Evolutionary conservation across 1,140 invertebrate species (phyloP).

Genomic region (Danaus melanippus): DNA sequence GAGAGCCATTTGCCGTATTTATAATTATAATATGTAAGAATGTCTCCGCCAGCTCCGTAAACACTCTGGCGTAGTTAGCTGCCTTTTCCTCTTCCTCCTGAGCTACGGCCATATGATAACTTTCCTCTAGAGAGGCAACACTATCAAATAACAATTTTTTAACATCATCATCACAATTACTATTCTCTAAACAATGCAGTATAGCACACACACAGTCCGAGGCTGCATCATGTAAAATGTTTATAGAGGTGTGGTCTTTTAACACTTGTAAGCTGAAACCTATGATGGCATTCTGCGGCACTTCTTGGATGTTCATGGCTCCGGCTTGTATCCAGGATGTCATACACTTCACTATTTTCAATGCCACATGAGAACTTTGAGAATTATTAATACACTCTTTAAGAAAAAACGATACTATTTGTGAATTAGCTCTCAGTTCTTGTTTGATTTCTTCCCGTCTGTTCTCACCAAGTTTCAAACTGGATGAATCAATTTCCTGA

Average conservation of each 20-base stretch:
- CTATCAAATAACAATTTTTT: conserved; percentile 87
- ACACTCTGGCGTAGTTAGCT: conserved; percentile 94
- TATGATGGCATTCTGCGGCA: conserved; percentile 79
- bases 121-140: conserved; percentile 85
- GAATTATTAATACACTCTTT: conserved; percentile 79
- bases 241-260: conserved; percentile 75
- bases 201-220: conserved; percentile 93
- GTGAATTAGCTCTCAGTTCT: conserved; percentile 80
- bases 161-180: conserved; percentile 77
- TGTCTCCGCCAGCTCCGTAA: conserved; percentile 94
- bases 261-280: conserved; percentile 80
- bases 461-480: conserved; percentile 91
- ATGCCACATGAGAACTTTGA: conserved; percentile 66
- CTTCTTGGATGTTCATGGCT: conserved; percentile 77
- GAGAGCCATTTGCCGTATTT: conserved; percentile 67
- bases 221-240: conserved; percentile 89
- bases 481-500: conserved; percentile 93
- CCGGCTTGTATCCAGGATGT: conserved; percentile 85
- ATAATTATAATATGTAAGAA: conserved; percentile 89
- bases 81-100: conserved; percentile 93
- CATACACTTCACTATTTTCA: conserved; percentile 82
- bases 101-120: conserved; percentile 93
- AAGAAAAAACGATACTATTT: conserved; percentile 82
- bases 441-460: conserved; percentile 86
- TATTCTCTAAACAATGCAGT: conserved; percentile 83